Evolutionary conservation across 2,113 vertebrate species (phyloP).

Genomic region (Cochlearius cochlearius): DNA sequence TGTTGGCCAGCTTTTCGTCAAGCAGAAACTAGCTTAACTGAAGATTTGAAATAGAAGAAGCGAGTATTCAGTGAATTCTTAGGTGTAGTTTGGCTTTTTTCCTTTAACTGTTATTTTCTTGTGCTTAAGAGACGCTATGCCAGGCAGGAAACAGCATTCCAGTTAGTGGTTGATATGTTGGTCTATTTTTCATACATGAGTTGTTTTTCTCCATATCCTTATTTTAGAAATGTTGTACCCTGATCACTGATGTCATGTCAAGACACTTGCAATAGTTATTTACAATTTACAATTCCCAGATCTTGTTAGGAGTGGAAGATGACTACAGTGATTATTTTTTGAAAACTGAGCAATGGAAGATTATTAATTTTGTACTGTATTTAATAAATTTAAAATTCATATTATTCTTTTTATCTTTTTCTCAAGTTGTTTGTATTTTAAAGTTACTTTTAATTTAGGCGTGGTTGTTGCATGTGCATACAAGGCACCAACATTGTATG

Average conservation of each 20-base stretch:
- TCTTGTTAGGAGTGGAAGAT: not conserved
- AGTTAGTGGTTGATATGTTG: not conserved
- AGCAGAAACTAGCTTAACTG: not conserved
- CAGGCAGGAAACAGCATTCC: not conserved
- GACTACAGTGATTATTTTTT: not conserved
- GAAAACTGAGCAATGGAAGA: not conserved
- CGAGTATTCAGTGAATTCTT: not conserved
- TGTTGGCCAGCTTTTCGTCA: not conserved
- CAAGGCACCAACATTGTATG: not conserved
- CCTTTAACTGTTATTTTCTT: not conserved
- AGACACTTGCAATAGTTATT: not conserved
- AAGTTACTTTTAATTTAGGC: not conserved
- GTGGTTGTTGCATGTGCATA: not conserved
- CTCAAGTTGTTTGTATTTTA: not conserved
- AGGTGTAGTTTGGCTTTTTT: not conserved
- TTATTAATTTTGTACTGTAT: rapidly evolving
- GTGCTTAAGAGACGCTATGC: not conserved
- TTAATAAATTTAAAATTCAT: not conserved
- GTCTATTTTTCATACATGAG: not conserved
- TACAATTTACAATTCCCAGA: not conserved
- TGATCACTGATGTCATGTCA: not conserved
- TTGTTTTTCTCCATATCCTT: not conserved
- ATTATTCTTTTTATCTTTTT: not conserved
- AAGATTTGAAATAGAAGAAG: not conserved
- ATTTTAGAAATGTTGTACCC: not conserved